Evolutionary conservation across 1,140 invertebrate genomes (phyloP), one percentile per base, ranked within the genome.

Genomic region (Drosophila asahinai): DNA sequence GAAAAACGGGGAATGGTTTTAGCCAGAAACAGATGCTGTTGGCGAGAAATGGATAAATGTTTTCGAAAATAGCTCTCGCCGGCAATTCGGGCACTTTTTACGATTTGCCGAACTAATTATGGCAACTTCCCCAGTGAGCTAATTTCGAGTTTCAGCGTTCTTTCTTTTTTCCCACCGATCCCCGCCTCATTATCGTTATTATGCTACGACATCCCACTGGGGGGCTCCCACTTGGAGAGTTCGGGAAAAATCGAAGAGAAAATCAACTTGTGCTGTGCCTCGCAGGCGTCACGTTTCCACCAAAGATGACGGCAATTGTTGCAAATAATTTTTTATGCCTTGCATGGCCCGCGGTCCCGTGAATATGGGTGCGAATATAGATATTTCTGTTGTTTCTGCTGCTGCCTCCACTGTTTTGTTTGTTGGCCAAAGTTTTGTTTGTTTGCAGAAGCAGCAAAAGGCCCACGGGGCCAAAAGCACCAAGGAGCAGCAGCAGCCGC

Each of bases 321-420:
- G 86, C 86, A 86, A 90, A 91, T 90, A 80, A 90, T 90, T 90
- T 90, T 76, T 83, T 86, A 91, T 91, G 78, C 74, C 86, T 63
- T 54, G 61, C 77, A 75, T 67, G 82, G 81, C 86, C 70, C 78
- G 54, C 62, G 54, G 79, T 51, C 36, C 48, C 48, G 43, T 22
- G 43, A 15, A 36, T 36, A 73, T 61, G 66, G 64, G 43, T 76
- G 81, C 83, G 75, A 86, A 86, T 73, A 73, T 72, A 73, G 70
- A 72, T 73, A 73, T 59, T 42, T 40, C 30, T 59, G 30, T 60
- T 66, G 82, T 68, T 84, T 70, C 77, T 19, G 49, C 15, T 12
- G 48, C 25, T 1, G 22, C 14, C 25, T n/a, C 82, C 54, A 81
- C 77, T 89, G 49, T 87, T 83, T 89, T 87, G 84, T 87, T 87